A percentile compares a stretch with the other conserved stretches of the same genome.
These are phyloP conservation scores for Meteorus sp. DNA, from an alignment of 1,140 invertebrate genomes.

Conservation along the genomic window DNA sequence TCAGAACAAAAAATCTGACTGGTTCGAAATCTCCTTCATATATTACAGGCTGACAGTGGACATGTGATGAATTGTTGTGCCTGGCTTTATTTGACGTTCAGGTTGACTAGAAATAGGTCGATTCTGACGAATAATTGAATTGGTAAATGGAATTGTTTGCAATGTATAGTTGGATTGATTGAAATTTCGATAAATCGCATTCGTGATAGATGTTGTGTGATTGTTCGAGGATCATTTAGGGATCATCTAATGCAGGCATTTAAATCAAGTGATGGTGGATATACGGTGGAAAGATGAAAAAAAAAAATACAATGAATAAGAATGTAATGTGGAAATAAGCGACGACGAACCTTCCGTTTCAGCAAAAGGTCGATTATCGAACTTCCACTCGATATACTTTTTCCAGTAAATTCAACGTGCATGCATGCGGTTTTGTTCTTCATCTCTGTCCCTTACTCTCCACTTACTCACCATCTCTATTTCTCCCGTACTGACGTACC, in stretches of 20 bases:
- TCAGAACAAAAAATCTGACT: no score
- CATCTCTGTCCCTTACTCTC: neutral
- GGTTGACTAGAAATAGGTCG: no score
- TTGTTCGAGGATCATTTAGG: neutral
- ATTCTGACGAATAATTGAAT: no score
- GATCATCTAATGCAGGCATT: neutral
- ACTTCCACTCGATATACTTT: conserved; percentile 25
- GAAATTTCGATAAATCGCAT: no score
- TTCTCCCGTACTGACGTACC: neutral
- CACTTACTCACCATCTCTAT: neutral
- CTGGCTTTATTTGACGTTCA: no score
- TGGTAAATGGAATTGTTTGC: no score
- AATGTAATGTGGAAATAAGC: neutral
- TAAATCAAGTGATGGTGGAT: neutral
- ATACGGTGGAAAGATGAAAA: neutral
- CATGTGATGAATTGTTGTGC: no score
- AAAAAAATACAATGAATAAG: neutral
- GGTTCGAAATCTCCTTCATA: no score
- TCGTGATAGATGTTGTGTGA: no score
- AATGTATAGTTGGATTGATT: no score
- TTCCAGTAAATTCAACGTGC: conserved; percentile 22
- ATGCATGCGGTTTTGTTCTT: neutral
- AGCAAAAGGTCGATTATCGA: conserved; percentile 20
- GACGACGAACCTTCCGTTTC: conserved; percentile 2
- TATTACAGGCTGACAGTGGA: no score